A percentile compares a stretch with the other conserved stretches of the same genome.
These are phyloP conservation scores for Agonopterix alstromeriana DNA, from an alignment of 2,888 invertebrate species.

Conservation along the genomic window DNA sequence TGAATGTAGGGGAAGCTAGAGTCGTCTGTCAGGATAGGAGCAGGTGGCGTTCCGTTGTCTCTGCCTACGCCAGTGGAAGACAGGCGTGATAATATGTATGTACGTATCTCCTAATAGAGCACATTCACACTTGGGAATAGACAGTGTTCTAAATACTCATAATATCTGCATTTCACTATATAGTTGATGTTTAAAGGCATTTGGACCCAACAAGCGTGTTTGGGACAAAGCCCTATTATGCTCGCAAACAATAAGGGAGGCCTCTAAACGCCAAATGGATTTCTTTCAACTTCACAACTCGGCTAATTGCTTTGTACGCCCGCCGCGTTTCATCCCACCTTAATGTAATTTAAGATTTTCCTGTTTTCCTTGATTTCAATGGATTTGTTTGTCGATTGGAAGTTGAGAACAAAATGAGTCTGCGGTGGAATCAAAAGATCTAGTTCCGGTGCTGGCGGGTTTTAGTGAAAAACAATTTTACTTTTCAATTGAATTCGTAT, in stretches of 20 bases:
- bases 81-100: too few relatives aligned
- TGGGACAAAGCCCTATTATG: slow-evolving; percentile 31
- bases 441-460: background rate
- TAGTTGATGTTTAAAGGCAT: too few relatives aligned
- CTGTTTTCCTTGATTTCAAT: slow-evolving; percentile 7
- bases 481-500: background rate
- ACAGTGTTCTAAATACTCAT: too few relatives aligned
- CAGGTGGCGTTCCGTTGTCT: too few relatives aligned
- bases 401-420: background rate
- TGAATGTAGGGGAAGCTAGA: too few relatives aligned
- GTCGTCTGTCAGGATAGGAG: too few relatives aligned
- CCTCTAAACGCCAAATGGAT: slow-evolving; percentile 26
- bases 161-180: too few relatives aligned
- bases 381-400: slow-evolving; percentile 5
- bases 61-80: too few relatives aligned
- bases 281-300: slow-evolving; percentile 39
- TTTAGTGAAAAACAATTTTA: background rate
- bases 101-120: too few relatives aligned
- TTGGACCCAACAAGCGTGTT: too few relatives aligned
- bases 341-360: slow-evolving; percentile 23
- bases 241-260: slow-evolving; percentile 29
- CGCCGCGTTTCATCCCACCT: slow-evolving; percentile 5
- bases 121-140: too few relatives aligned
- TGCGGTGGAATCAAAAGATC: background rate
- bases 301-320: slow-evolving; percentile 38